These are phyloP conservation scores for Poeciliopsis gracilis DNA, from an alignment of 2,797 vertebrate species.

Conservation along the genomic window DNA sequence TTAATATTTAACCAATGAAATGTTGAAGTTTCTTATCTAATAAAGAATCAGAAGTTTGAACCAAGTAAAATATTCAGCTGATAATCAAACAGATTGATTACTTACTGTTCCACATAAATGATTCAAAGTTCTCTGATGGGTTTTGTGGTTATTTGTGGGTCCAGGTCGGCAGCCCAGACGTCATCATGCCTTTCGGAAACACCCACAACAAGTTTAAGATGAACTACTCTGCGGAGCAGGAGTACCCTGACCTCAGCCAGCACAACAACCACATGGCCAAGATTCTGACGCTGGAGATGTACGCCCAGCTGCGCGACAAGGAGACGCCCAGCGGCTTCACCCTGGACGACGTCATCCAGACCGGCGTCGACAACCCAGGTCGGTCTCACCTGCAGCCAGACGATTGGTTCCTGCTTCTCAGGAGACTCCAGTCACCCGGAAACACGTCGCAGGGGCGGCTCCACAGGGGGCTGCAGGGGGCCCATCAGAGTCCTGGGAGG, in stretches of 20 bases:
- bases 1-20: background rate
- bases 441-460: too few relatives aligned
- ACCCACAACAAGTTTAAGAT: constrained; percentile 92
- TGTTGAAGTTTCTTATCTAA: background rate
- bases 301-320: constrained; percentile 83
- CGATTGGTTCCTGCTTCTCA: background rate
- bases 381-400: background rate
- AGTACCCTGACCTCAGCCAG: constrained; percentile 88
- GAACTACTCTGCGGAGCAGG: constrained; percentile 85
- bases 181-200: constrained; percentile 95
- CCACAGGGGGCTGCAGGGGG: background rate
- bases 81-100: background rate
- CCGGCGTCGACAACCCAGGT: constrained; percentile 88
- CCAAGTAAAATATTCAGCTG: background rate
- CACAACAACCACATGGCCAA: constrained; percentile 92
- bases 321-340: constrained; percentile 87
- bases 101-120: too few relatives aligned
- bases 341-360: constrained; percentile 88
- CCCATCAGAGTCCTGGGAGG: background rate
- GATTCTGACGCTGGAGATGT: constrained; percentile 84
- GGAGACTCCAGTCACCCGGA: background rate
- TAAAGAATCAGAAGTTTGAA: background rate
- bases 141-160: too few relatives aligned
- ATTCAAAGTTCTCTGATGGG: too few relatives aligned
- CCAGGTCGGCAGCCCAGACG: constrained; percentile 36